Conservation (phyloP, 37 sponge, comb jelly and placozoan species). For the Chondrilla cf. caribensis region DNA sequence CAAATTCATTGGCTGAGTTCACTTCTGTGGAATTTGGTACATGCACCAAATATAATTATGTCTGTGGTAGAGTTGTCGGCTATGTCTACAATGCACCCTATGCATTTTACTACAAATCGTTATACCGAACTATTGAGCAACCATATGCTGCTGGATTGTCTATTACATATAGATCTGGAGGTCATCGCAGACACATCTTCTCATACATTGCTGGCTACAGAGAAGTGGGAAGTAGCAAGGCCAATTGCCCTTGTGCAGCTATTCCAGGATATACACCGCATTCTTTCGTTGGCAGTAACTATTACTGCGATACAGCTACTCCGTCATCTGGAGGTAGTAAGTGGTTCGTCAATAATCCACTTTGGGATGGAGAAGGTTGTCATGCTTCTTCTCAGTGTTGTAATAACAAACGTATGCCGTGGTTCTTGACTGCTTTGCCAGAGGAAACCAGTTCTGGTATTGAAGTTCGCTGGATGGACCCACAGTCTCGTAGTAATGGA, state of each 20-base stretch:
- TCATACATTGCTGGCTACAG: constrained; percentile 2
- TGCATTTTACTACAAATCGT: not conserved
- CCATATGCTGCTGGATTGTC: not conserved
- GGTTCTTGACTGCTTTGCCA: not conserved
- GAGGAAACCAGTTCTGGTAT: not conserved
- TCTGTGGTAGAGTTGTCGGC: constrained; percentile 11
- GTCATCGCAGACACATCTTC: not conserved
- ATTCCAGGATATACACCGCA: not conserved
- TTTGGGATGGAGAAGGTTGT: constrained; percentile 3
- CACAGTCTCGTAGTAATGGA: not conserved
- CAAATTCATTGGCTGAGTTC: no score
- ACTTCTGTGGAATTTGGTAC: not conserved
- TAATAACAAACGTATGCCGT: not conserved
- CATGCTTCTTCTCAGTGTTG: not conserved
- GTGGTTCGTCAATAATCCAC: not conserved
- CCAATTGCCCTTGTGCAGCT: constrained; percentile 14
- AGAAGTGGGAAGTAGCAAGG: not conserved
- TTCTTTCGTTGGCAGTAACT: constrained; percentile 8
- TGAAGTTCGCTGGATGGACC: constrained; percentile 15
- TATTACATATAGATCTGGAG: not conserved
- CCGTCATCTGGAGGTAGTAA: not conserved
- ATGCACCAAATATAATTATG: not conserved
- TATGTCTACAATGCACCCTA: not conserved
- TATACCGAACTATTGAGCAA: not conserved
- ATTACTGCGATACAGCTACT: not conserved